phyloP scores from a whole-genome alignment of 2,888 invertebrate species.

The Mythimna impura region DNA sequence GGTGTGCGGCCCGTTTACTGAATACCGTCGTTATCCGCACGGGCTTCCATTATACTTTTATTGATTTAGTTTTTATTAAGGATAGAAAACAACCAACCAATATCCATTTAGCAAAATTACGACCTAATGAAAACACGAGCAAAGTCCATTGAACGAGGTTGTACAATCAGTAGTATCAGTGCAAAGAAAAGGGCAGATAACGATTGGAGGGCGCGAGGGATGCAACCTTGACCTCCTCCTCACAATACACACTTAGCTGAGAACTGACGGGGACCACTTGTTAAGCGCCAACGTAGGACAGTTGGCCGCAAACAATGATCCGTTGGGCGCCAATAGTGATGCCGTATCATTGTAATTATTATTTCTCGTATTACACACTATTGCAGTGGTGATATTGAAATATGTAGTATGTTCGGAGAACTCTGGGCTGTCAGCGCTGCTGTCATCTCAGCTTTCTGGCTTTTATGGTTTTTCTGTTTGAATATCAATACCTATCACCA shows the following conservation, averaged over 20 bases:
- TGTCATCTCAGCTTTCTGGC: background rate
- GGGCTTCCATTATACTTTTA: background rate
- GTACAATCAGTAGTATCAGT: conserved; percentile 4
- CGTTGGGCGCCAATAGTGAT: background rate
- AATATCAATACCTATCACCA: background rate
- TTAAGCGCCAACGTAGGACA: background rate
- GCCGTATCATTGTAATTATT: no score
- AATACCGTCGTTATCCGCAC: conserved; percentile 14
- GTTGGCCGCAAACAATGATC: background rate
- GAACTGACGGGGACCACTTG: conserved; percentile 12
- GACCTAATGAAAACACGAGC: background rate
- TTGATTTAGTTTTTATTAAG: background rate
- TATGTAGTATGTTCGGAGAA: background rate
- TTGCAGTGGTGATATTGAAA: background rate
- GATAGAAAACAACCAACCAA: background rate
- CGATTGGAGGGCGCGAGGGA: conserved; percentile 22
- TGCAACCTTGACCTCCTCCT: conserved; percentile 51
- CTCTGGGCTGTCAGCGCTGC: background rate
- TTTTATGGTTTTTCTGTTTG: background rate
- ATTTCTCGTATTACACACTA: no score
- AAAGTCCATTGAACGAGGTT: background rate
- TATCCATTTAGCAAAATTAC: background rate
- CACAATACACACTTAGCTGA: conserved; percentile 8
- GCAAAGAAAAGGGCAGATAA: conserved; percentile 15
- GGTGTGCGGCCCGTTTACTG: background rate